phyloP scores from a whole-genome alignment of 2,888 invertebrate genomes.

The Orthosia cruda region DNA sequence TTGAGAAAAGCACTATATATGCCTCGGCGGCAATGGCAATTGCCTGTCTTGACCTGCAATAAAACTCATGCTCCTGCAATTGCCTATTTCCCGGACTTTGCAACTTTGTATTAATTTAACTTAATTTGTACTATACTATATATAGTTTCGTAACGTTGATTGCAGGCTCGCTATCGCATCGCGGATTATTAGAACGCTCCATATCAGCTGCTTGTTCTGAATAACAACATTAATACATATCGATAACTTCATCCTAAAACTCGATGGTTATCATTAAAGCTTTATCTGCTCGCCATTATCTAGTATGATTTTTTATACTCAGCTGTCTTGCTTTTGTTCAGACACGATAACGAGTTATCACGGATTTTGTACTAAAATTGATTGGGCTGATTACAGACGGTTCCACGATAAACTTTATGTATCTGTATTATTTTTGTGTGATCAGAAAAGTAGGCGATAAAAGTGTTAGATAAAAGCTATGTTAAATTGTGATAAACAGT shows the following conservation, averaged over 20 bases:
- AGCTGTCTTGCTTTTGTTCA: constrained; percentile 79
- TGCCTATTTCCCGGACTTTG: too few species aligned
- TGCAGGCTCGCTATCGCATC: constrained; percentile 75
- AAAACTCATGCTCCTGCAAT: too few species aligned
- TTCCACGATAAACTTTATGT: constrained; percentile 75
- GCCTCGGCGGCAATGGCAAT: too few species aligned
- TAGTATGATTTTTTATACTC: constrained; percentile 79
- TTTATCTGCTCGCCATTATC: constrained; percentile 74
- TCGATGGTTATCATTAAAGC: constrained; percentile 74
- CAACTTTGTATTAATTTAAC: too few species aligned
- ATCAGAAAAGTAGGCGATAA: constrained; percentile 81
- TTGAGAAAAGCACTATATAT: too few species aligned
- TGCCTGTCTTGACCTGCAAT: too few species aligned
- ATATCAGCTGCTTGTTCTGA: constrained; percentile 76
- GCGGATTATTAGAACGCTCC: constrained; percentile 74
- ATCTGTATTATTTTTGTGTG: constrained; percentile 80
- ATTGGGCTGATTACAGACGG: constrained; percentile 84
- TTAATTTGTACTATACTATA: too few species aligned
- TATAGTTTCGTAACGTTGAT: constrained; percentile 79
- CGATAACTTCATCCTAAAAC: constrained; percentile 75
- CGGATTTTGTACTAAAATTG: constrained; percentile 85
- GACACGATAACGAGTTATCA: constrained; percentile 81
- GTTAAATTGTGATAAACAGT: constrained; percentile 73
- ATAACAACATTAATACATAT: constrained; percentile 77
- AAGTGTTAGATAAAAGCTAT: constrained; percentile 77